These are phyloP conservation scores for Harlomillsia oculata DNA, from an alignment of 1,140 invertebrate genomes.

Conservation along the genomic window DNA sequence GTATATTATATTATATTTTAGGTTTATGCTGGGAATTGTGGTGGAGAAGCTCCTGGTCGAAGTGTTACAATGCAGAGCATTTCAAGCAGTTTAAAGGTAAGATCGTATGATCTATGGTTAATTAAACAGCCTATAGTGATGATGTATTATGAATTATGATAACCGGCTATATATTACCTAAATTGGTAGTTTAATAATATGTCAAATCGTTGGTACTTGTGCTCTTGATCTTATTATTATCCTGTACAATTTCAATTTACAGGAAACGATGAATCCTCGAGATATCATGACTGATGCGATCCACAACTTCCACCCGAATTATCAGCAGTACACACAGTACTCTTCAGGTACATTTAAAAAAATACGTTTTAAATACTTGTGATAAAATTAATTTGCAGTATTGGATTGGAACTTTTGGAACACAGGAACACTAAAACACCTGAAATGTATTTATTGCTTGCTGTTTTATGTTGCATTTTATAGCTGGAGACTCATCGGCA, in stretches of 20 bases:
- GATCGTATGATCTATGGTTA: constrained; percentile 56
- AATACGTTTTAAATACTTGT: no score
- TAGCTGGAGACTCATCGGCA: constrained; percentile 30
- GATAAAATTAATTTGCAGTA: no score
- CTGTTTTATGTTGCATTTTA: background rate
- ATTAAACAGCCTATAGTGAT: constrained; percentile 99
- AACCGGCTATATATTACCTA: no score
- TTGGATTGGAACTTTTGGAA: no score
- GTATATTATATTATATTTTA: no score
- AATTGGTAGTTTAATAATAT: no score
- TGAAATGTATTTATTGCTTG: constrained; percentile 1
- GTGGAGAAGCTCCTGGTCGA: constrained; percentile 59
- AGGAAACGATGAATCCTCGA: constrained; percentile 99
- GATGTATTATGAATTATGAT: constrained; percentile 99
- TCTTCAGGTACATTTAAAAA: constrained; percentile 61
- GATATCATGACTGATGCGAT: constrained; percentile 99
- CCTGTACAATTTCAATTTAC: constrained; percentile 37
- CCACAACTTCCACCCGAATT: constrained; percentile 99
- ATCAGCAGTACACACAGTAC: constrained; percentile 99
- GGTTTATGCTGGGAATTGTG: constrained; percentile 51
- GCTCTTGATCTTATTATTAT: no score
- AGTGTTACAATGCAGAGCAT: constrained; percentile 99
- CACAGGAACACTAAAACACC: no score
- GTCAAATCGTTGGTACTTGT: no score
- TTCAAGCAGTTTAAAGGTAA: constrained; percentile 90